These are phyloP conservation scores for Rhinichthys osculus DNA, from an alignment of 2,797 vertebrate species.

Conservation along the genomic window DNA sequence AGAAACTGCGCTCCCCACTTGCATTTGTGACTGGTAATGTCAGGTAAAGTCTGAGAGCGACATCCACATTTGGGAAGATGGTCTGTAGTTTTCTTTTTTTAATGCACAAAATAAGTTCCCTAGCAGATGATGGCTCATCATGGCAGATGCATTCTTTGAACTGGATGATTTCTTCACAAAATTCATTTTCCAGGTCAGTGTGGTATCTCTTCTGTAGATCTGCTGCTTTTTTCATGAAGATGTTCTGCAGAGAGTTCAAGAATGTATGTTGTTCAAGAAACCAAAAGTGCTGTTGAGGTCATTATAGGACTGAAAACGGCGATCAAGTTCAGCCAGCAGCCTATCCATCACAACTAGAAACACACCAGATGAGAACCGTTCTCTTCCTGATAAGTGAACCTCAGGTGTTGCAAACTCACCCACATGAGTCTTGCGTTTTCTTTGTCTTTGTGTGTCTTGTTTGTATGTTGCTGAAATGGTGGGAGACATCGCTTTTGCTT, in stretches of 20 bases:
- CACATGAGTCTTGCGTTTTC: constrained; percentile 8
- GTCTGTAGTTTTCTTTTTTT: background rate
- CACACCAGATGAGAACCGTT: background rate
- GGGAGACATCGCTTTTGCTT: background rate
- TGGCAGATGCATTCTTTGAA: background rate
- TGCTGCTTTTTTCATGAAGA: background rate
- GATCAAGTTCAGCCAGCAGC: too few relatives aligned
- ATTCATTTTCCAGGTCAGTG: background rate
- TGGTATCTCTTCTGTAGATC: background rate
- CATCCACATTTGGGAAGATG: background rate
- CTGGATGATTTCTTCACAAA: background rate
- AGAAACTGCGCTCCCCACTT: too few relatives aligned
- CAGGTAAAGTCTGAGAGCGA: too few relatives aligned
- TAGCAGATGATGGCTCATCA: background rate
- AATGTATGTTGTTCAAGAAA: background rate
- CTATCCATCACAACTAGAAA: background rate
- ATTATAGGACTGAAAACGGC: too few relatives aligned
- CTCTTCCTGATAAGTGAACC: background rate
- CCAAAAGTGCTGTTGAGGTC: background rate
- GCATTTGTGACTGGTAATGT: too few relatives aligned
- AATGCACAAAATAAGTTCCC: background rate
- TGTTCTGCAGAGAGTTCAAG: background rate
- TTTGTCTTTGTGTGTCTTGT: constrained; percentile 15
- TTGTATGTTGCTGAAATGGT: constrained; percentile 4
- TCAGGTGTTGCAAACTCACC: constrained; percentile 3